Conservation (phyloP, 2,888 invertebrate genomes). For the Oxyteleia sp. region DNA sequence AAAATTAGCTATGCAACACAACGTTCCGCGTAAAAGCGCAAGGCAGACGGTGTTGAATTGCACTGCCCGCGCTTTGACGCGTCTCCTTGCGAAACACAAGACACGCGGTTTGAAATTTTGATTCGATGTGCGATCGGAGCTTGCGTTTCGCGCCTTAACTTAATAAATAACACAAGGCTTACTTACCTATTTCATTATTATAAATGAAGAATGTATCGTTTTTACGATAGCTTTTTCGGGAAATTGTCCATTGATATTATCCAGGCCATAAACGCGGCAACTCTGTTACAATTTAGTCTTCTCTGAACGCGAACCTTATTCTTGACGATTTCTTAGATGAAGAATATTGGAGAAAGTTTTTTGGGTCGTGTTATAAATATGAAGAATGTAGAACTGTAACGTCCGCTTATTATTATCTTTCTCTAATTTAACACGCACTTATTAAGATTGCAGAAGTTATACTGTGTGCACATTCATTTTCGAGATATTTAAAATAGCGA, state of each 20-base stretch:
- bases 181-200: not conserved
- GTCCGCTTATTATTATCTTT: not conserved
- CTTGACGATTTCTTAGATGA: not conserved
- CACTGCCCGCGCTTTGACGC: not conserved
- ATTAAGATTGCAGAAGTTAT: not conserved
- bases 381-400: not conserved
- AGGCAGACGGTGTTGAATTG: not conserved
- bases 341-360: not conserved
- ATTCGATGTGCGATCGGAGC: not conserved
- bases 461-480: no score
- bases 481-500: no score
- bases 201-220: not conserved
- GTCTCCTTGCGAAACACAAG: not conserved
- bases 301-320: not conserved
- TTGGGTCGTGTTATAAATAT: not conserved
- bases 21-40: constrained; percentile 1
- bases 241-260: not conserved
- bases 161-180: not conserved
- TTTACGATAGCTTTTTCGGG: not conserved
- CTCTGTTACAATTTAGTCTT: not conserved
- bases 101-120: not conserved
- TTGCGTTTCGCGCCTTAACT: not conserved
- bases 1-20: constrained; percentile 14
- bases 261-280: not conserved
- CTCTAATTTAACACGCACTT: not conserved